Evolutionary conservation across 2,888 invertebrate species (phyloP), one percentile per base, ranked within the genome.

Genomic region (Apamea anceps): DNA sequence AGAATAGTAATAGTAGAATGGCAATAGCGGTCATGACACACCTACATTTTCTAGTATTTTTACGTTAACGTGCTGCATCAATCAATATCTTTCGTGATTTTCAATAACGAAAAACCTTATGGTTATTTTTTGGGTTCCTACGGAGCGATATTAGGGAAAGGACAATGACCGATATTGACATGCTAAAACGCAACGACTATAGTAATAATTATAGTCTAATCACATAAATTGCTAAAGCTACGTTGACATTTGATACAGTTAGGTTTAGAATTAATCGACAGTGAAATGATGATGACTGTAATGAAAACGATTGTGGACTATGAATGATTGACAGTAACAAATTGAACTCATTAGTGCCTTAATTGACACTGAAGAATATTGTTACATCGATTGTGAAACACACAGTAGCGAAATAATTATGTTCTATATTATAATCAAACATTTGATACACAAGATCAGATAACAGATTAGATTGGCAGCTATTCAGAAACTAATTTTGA

Each of bases 341-440:
- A 73, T 78, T 48, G 42, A 21, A 60, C 42, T 71, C 15, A 82
- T 71, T 82, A 66, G 1, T 48, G 0, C 18, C 15, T 15, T 42
- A 57, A 72, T 78, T 77, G 37, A 13, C 15, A 54, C 25, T 51
- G 42, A 51, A 3, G 10, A 75, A 65, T 25, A 60, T 18, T 21
- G 77, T 71, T 18, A 60, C 54, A 71, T 77, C 21, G 32, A 66
- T 77, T 82, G n/a, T 28, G 60, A 37, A 60, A 77, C 15, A 70
- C 48, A 76, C 60, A 82, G 65, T 54, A 83, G 60, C 25, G 4
- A 62, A n/a, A n/a, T n/a, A n/a, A 60, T 32, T 83, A 18, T 45
- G 18, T 54, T 15, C 12, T 8, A 28, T 62, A 78, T 45, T 37
- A 54, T 66, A 77, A 66, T 81, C 54, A 37, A 83, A 28, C 18